A percentile compares a stretch with the other conserved stretches of the same genome.
phyloP scores from a whole-genome alignment of 2,113 vertebrate genomes.

The Mormyrus lacerda region DNA sequence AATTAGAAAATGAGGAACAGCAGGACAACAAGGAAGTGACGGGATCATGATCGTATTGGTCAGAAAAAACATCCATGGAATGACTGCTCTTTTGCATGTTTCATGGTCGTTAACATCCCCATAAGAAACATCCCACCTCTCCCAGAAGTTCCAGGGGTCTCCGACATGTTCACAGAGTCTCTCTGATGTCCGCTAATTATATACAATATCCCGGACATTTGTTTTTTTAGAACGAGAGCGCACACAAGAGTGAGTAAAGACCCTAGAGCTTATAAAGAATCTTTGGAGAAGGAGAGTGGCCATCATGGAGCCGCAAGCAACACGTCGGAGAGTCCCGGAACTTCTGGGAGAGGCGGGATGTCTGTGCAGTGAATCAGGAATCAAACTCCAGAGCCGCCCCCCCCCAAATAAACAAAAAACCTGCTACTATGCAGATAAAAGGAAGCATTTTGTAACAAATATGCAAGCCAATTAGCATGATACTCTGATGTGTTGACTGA shows the following conservation, averaged over 20 bases:
- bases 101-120: background rate
- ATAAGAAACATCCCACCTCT: background rate
- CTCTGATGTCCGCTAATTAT: background rate
- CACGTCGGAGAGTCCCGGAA: background rate
- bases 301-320: background rate
- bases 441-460: background rate
- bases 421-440: background rate
- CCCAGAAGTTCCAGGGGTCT: background rate
- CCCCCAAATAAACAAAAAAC: background rate
- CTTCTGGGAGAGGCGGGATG: background rate
- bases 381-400: background rate
- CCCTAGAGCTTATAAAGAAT: background rate
- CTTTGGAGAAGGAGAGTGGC: background rate
- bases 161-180: background rate
- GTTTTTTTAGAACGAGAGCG: background rate
- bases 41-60: no score
- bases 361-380: background rate
- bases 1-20: background rate
- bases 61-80: background rate
- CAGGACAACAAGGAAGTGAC: background rate
- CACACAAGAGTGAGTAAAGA: background rate
- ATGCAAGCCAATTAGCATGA: background rate
- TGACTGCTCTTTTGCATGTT: background rate
- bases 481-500: background rate
- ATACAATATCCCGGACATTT: background rate